Evolutionary conservation across 2,888 invertebrate genomes (phyloP), one percentile per base, ranked within the genome.

Genomic region (Ectemnius continuus): DNA sequence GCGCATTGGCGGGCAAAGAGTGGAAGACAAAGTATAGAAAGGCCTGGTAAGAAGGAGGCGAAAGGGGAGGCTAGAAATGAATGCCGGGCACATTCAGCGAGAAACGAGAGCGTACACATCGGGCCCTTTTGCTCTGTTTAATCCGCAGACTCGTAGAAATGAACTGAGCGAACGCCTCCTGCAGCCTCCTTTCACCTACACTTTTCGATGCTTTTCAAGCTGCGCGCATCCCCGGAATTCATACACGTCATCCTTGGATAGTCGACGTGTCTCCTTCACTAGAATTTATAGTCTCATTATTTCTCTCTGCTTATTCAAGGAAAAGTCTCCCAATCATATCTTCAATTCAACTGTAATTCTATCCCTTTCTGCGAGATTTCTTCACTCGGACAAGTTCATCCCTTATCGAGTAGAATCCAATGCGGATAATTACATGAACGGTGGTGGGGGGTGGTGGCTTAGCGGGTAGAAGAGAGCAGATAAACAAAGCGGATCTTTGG

Each of bases 21-120:
- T 20, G 36, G 46, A 46, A 57, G 57, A 60, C 65, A 70, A 70
- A 63, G 67, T 36, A 65, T 56, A 61, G 66, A 70, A 56, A 52
- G n/a, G 16, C 4, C 47, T 60, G 61, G 62, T 56, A 67, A 70
- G 70, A 62, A 69, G 64, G 61, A 56, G 52, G 59, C 48, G 77
- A 65, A 73, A 73, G 67, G 63, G 59, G 61, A 67, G 70, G 72
- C 64, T 78, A 66, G 63, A 77, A 75, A 77, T 77, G 77, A 79
- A 77, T 70, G 69, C 61, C 47, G 74, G 23, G 71, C 56, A 76
- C 20, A 70, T 77, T 70, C 67, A 69, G 71, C 68, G 69, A 74
- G 77, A 78, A 78, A 77, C 63, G 74, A 71, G 71, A 67, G 69
- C 64, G 64, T 69, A 60, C 75, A 69, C 67, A 72, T 59, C 64